phyloP scores from a whole-genome alignment of 1,140 invertebrate species.

The Pissodes strobi region DNA sequence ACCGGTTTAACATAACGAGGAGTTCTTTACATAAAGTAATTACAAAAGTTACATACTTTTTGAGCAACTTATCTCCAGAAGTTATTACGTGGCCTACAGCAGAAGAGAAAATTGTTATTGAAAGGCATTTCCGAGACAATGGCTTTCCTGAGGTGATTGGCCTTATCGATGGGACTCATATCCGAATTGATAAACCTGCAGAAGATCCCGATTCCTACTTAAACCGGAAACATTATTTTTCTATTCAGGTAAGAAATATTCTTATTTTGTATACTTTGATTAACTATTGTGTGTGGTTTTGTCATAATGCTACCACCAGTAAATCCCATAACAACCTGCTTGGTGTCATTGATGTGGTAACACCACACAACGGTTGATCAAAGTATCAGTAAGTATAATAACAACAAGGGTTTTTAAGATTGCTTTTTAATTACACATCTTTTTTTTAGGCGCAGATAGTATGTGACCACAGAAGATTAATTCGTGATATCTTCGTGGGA shows the following conservation, averaged over 20 bases:
- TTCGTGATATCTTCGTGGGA: too few species aligned
- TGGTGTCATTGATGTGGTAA: too few species aligned
- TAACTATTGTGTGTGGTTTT: too few species aligned
- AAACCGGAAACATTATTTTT: conserved; percentile 42
- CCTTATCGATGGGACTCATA: conserved; percentile 45
- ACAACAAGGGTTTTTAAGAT: too few species aligned
- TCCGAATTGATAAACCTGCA: conserved; percentile 43
- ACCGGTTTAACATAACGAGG: too few species aligned
- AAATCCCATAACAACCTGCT: conserved; percentile 1
- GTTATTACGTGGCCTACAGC: conserved; percentile 44
- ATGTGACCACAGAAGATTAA: conserved; percentile 30
- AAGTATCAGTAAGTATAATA: too few species aligned
- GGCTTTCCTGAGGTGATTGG: conserved; percentile 45
- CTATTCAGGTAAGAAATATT: conserved; percentile 47
- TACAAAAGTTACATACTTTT: too few species aligned
- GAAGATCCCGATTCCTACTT: too few species aligned
- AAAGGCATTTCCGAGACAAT: conserved; percentile 37
- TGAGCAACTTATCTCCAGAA: too few species aligned
- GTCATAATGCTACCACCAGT: background rate
- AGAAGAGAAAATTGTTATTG: conserved; percentile 40
- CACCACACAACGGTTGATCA: too few species aligned
- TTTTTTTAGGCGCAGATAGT: conserved; percentile 25
- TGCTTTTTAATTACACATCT: background rate
- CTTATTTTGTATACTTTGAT: too few species aligned
- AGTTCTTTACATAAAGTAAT: conserved; percentile 42